phyloP scores from a whole-genome alignment of 2,888 invertebrate genomes.

The Capitulum mitella region DNA sequence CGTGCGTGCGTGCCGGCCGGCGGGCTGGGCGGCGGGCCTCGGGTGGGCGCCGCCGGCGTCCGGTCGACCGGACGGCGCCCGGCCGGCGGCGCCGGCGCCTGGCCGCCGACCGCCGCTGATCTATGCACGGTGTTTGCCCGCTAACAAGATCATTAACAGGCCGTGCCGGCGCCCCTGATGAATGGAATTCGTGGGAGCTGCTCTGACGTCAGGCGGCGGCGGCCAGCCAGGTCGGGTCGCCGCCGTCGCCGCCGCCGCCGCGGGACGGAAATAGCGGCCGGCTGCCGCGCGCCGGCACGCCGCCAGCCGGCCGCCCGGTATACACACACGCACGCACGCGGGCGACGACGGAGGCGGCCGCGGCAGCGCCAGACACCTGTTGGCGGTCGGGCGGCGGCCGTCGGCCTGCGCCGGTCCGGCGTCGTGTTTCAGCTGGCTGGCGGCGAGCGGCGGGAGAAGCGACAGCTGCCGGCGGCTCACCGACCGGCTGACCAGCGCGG shows the following conservation, averaged over 20 bases:
- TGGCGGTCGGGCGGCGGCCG: too few relatives aligned
- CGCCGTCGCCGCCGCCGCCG: neutral
- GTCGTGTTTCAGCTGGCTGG: too few relatives aligned
- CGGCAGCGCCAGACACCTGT: too few relatives aligned
- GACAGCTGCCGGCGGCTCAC: too few relatives aligned
- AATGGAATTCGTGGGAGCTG: neutral
- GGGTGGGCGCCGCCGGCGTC: conserved; percentile 33
- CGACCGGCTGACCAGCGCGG: too few relatives aligned
- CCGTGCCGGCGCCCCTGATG: neutral
- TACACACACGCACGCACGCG: too few relatives aligned
- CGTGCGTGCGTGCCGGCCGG: too few relatives aligned
- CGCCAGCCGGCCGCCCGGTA: too few relatives aligned
- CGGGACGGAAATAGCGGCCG: neutral
- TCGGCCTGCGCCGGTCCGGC: too few relatives aligned
- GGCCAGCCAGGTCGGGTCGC: too few relatives aligned
- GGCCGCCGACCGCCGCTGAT: neutral
- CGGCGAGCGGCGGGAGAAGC: too few relatives aligned
- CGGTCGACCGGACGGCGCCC: conserved; percentile 30
- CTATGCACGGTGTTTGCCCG: neutral
- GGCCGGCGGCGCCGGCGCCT: neutral
- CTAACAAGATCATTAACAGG: neutral
- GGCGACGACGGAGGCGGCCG: too few relatives aligned
- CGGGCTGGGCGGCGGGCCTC: conserved; percentile 30
- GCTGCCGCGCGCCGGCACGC: neutral
- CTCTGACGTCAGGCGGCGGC: neutral